Evolutionary conservation across 2,797 vertebrate species (phyloP), one percentile per base, ranked within the genome.

Genomic region (Scarus forsteni): DNA sequence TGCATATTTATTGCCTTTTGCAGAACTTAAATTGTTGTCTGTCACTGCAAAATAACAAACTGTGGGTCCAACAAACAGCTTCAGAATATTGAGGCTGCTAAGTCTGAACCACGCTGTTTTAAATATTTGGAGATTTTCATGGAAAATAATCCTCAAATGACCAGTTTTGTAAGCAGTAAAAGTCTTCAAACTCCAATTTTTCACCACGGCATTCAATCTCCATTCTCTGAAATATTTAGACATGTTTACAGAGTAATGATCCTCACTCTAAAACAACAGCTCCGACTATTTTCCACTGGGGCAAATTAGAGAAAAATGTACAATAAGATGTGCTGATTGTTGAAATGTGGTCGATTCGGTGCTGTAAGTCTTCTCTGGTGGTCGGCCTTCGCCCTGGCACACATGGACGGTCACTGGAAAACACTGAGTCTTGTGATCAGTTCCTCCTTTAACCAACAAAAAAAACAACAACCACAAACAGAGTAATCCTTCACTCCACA

Each of bases 291-390:
- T 38, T 42, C 39, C 27, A n/a, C 45, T 12, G 12, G 62, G 44
- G 2, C 2, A 55, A 49, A 39, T 9, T 7, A 13, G 27, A 35
- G 39, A 61, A 39, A 49, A 49, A 13, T 1, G 0, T 10, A 10
- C 3, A 8, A 15, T 2, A 1, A 15, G 43, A 49, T 4, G 13
- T 15, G 61, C 61, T 70, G 56, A 71, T 42, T 65, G 55, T 65
- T 53, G 5, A 75, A 18, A 49, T 39, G 5, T 39, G 18, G 54
- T 55, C 40, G 52, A 1, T 63, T 52, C 46, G 44, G 34, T 57
- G 5, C 49, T 39, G 18, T 2, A 11, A 6, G 3, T 45, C 58
- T 54, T 57, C 27, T n/a, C 57, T 45, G 45, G 60, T 54, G 75
- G 66, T 67, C 55, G 48, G 11, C 19, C 16, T 15, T 7, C 46